Evolutionary conservation across 2,888 invertebrate species (phyloP).

Genomic region (Tricholauxania praeusta): DNA sequence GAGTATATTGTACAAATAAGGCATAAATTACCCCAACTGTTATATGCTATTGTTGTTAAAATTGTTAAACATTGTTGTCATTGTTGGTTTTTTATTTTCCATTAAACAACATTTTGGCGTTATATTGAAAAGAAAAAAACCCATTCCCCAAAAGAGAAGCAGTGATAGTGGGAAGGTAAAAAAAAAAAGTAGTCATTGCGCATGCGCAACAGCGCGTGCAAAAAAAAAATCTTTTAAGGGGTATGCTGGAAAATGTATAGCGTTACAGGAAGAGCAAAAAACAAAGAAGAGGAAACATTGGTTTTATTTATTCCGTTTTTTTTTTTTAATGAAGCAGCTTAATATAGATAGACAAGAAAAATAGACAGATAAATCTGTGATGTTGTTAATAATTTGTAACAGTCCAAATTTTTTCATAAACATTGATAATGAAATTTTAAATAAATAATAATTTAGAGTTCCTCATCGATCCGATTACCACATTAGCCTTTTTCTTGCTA

Average conservation of each 20-base stretch:
- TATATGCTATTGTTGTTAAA: background rate
- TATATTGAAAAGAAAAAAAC: background rate
- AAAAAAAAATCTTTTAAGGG: background rate
- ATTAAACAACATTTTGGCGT: background rate
- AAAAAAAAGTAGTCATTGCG: background rate
- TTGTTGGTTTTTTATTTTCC: background rate
- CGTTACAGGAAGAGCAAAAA: background rate
- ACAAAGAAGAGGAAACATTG: background rate
- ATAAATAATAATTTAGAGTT: too few species aligned
- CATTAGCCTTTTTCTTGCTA: too few species aligned
- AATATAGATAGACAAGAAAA: too few species aligned
- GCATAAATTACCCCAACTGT: constrained; percentile 4
- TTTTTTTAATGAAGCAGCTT: background rate
- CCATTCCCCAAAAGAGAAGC: background rate
- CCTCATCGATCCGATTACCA: too few species aligned
- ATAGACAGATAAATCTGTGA: too few species aligned
- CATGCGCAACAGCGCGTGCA: constrained; percentile 11
- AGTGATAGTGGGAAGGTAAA: background rate
- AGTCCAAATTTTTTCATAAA: too few species aligned
- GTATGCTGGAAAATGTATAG: too few species aligned
- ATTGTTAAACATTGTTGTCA: background rate
- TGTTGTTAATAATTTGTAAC: too few species aligned
- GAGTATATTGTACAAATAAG: background rate
- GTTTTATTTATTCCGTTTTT: background rate
- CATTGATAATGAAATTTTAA: too few species aligned